Percentiles rank a stretch among this genome's conserved stretches.
Conservation (phyloP, 2,888 invertebrate species). For the Dicyrtomina minuta region DNA sequence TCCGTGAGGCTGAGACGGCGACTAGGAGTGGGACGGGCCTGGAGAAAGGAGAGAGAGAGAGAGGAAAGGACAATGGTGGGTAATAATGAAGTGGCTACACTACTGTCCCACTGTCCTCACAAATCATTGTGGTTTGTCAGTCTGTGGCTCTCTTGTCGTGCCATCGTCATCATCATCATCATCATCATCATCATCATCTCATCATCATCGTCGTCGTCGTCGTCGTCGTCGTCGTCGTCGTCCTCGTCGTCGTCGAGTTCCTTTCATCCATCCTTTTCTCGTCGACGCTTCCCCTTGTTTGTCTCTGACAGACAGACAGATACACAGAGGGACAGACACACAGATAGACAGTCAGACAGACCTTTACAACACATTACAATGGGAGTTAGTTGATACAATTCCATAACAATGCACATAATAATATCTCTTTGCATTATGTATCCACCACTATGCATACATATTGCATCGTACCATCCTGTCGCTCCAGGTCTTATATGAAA, state of each 20-base stretch:
- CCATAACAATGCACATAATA: not conserved
- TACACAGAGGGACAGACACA: not conserved
- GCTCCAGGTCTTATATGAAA: no score
- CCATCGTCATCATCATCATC: conserved; percentile 3
- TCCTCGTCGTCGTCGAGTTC: conserved; percentile 18
- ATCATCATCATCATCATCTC: no score
- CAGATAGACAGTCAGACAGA: conserved; percentile 8
- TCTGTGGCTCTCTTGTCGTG: conserved; percentile 2
- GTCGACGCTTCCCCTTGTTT: conserved; percentile 25
- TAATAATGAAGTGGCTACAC: conserved; percentile 31
- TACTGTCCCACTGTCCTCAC: conserved; percentile 28
- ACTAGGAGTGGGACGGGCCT: not conserved
- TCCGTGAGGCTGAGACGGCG: not conserved
- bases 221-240: not conserved
- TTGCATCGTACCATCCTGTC: no score
- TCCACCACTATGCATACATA: no score
- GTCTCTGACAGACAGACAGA: conserved; percentile 17
- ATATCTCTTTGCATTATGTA: no score
- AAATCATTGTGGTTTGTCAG: conserved; percentile 29
- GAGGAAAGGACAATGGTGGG: conserved; percentile 19
- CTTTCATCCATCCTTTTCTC: not conserved
- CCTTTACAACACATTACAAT: conserved; percentile 4
- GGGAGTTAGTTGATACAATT: not conserved
- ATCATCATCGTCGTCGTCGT: conserved; percentile 1
- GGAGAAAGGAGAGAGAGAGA: not conserved